phyloP scores from a whole-genome alignment of 2,888 invertebrate genomes.

The Geophilus truncorum region DNA sequence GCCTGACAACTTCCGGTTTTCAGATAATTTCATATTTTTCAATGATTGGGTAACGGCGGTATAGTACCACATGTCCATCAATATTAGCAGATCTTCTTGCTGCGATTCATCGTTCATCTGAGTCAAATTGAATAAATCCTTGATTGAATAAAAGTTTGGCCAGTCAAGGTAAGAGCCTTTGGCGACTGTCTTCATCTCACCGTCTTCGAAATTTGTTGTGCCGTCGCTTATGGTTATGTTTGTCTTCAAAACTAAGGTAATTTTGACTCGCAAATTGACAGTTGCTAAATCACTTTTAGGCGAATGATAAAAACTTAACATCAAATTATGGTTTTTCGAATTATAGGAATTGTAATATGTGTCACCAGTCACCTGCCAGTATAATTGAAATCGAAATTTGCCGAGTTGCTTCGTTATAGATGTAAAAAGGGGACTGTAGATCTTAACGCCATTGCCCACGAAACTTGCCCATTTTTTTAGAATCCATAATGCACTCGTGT shows the following conservation, averaged over 20 bases:
- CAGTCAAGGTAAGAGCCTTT: neutral
- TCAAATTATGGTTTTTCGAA: neutral
- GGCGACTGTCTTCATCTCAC: neutral
- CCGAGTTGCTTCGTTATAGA: neutral
- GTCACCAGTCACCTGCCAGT: too few relatives aligned
- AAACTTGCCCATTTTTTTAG: neutral
- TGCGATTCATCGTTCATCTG: neutral
- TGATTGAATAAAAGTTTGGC: neutral
- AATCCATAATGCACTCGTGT: neutral
- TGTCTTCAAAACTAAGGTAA: neutral
- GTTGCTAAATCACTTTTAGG: neutral
- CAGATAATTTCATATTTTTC: too few relatives aligned
- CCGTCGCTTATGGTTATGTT: neutral
- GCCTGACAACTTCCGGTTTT: neutral
- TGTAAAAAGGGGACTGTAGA: neutral
- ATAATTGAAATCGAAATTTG: neutral
- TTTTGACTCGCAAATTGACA: neutral
- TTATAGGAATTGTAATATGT: neutral
- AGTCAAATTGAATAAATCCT: neutral
- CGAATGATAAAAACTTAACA: neutral
- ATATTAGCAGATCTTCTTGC: neutral
- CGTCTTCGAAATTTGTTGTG: neutral
- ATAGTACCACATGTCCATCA: neutral
- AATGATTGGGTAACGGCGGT: too few relatives aligned
- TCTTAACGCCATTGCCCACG: neutral